These are phyloP conservation scores for Lytechinus variegatus DNA, from an alignment of 35 echinoderm and acorn worm species.

Conservation along the genomic window DNA sequence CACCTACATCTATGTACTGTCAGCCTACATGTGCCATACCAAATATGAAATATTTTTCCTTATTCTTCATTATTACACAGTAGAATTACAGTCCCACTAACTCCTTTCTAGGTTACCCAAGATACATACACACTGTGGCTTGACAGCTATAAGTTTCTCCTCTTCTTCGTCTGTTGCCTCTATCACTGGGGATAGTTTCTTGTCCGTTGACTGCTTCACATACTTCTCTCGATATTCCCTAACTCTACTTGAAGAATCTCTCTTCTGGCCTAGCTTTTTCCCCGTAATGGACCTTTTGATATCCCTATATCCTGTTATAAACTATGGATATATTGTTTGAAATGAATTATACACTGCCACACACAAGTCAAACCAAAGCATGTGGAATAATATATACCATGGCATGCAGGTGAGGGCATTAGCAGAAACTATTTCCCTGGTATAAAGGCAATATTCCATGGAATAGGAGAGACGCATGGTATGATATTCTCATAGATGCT, in stretches of 20 bases:
- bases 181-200: slow-evolving; percentile 32
- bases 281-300: neutral
- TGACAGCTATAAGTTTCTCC: neutral
- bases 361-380: too few species aligned
- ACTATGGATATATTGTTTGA: neutral
- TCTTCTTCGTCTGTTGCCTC: slow-evolving; percentile 17
- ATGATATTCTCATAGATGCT: too few species aligned
- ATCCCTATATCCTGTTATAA: slow-evolving; percentile 25
- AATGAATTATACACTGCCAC: too few species aligned
- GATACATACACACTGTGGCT: slow-evolving; percentile 14
- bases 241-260: neutral
- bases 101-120: neutral
- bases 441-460: too few species aligned
- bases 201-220: neutral
- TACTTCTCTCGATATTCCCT: neutral
- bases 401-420: too few species aligned
- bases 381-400: too few species aligned
- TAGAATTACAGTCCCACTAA: neutral
- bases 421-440: too few species aligned
- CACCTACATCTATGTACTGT: neutral
- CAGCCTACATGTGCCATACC: neutral
- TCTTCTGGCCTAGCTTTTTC: neutral
- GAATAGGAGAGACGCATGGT: too few species aligned
- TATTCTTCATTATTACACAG: too few species aligned
- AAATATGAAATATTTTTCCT: too few species aligned